Evolutionary conservation across 2,888 invertebrate species (phyloP).

Genomic region (Caprella mutica): DNA sequence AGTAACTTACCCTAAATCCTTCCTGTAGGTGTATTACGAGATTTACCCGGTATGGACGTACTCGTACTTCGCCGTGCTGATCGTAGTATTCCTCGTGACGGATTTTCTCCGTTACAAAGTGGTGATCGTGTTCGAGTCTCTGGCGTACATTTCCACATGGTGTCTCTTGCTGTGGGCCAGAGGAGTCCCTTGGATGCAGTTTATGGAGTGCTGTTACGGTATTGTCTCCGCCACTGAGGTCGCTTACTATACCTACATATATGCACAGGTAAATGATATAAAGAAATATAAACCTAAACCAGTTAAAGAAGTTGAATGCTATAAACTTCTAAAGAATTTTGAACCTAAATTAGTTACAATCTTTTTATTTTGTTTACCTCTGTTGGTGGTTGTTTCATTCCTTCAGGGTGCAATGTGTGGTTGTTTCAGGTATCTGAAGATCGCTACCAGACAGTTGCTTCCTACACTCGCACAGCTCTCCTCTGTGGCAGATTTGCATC

Average conservation of each 20-base stretch:
- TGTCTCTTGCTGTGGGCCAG: slow-evolving; percentile 61
- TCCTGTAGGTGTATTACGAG: slow-evolving; percentile 53
- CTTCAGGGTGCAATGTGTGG: too few relatives aligned
- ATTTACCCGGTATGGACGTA: slow-evolving; percentile 82
- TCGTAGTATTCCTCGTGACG: slow-evolving; percentile 69
- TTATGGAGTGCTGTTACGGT: slow-evolving; percentile 65
- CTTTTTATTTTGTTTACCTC: too few relatives aligned
- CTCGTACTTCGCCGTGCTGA: slow-evolving; percentile 58
- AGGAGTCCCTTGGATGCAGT: slow-evolving; percentile 58
- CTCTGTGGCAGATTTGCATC: slow-evolving; percentile 66
- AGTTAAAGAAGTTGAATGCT: too few relatives aligned
- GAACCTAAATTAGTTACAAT: too few relatives aligned
- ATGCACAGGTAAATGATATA: slow-evolving; percentile 83
- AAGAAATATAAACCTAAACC: too few relatives aligned
- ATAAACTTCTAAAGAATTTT: too few relatives aligned
- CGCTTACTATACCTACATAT: slow-evolving; percentile 87
- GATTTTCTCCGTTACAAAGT: slow-evolving; percentile 66
- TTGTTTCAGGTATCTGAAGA: slow-evolving; percentile 4
- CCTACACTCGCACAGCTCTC: slow-evolving; percentile 70
- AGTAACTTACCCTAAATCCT: too few relatives aligned
- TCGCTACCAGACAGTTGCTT: slow-evolving; percentile 70
- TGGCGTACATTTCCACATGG: slow-evolving; percentile 62
- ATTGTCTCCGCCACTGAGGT: slow-evolving; percentile 78
- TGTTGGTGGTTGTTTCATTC: too few relatives aligned
- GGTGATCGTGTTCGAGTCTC: slow-evolving; percentile 67